Evolutionary conservation across 2,113 vertebrate genomes (phyloP), one percentile per base, ranked within the genome.

Genomic region (Benitochromis conjunctus): DNA sequence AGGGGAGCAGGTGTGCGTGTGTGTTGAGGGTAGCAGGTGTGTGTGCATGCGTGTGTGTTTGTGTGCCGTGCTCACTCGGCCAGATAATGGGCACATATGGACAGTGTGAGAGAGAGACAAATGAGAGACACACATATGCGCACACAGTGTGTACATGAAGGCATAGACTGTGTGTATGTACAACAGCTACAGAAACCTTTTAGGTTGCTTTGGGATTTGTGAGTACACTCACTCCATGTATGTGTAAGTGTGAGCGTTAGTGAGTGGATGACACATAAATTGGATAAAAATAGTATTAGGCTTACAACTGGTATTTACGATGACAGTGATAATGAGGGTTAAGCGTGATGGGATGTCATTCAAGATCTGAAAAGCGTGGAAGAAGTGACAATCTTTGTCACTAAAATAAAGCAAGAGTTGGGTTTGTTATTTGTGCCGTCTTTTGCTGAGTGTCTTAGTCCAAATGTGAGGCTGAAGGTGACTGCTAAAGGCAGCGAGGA

Each of bases 71-170:
- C 54, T 89, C 87, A 88, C 79, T 92, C 69, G 54, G 74, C 86
- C 86, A 87, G 41, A 86, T 92, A 93, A 95, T 94, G 74, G 74
- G 64, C 88, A 80, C 84, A 88, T 92, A 91, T 91, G 88, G 89
- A 90, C 82, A 74, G 46, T 79, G 53, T 3, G 31, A 38, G 80
- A 87, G 83, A 86, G 84, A 81, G 56, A 79, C 21, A 74, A 81
- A 89, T 48, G 88, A 89, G 34, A 83, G n/a, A 80, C 71, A 78
- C 55, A 89, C 31, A 80, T 48, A 60, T 38, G 43, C 8, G n/a
- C 41, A 43, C 34, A 71, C 38, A 51, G 36, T n/a, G 21, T 1
- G 24, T 10, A n/a, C 51, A 19, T 55, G 21, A 26, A 71, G 24
- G 41, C 29, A 55, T 71, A 19, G 10, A 34, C 60, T 64, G 60